Evolutionary conservation across 2,888 invertebrate species (phyloP).

Genomic region (Eristalinus sepulchralis): DNA sequence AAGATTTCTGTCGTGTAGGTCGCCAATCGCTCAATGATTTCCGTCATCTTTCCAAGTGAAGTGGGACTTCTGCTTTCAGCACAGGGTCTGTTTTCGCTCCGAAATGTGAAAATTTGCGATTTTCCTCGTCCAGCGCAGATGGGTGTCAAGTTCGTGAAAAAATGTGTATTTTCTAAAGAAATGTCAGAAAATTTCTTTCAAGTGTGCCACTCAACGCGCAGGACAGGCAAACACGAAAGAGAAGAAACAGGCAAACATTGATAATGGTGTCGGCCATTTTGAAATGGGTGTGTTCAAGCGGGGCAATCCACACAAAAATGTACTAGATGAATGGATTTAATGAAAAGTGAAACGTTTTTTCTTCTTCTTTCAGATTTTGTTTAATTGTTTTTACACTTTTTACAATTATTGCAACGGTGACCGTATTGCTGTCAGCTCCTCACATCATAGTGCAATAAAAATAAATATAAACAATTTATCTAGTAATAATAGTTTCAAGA

Average conservation of each 20-base stretch:
- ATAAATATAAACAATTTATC: slow-evolving; percentile 72
- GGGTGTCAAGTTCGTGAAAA: neutral
- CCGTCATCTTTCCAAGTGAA: slow-evolving; percentile 44
- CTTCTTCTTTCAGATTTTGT: slow-evolving; percentile 88
- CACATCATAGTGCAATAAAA: slow-evolving; percentile 96
- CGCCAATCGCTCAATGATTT: slow-evolving; percentile 41
- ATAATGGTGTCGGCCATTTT: slow-evolving; percentile 26
- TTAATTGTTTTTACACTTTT: slow-evolving; percentile 97
- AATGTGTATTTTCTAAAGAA: slow-evolving; percentile 17
- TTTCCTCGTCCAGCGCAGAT: neutral
- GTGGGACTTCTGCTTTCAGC: neutral
- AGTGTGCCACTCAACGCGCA: slow-evolving; percentile 34
- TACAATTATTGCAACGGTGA: slow-evolving; percentile 95
- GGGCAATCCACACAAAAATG: slow-evolving; percentile 1
- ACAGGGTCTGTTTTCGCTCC: neutral
- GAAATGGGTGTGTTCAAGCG: slow-evolving; percentile 55
- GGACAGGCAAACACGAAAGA: slow-evolving; percentile 12
- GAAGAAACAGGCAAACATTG: neutral
- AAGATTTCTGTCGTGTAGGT: slow-evolving; percentile 50
- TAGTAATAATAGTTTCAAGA: slow-evolving; percentile 73
- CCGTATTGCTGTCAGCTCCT: slow-evolving; percentile 94
- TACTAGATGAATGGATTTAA: slow-evolving; percentile 24
- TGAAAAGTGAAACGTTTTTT: neutral
- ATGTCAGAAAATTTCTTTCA: slow-evolving; percentile 41
- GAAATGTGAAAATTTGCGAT: neutral